phyloP scores from a whole-genome alignment of 1,140 invertebrate species.

The Drosophila ananassae region DNA sequence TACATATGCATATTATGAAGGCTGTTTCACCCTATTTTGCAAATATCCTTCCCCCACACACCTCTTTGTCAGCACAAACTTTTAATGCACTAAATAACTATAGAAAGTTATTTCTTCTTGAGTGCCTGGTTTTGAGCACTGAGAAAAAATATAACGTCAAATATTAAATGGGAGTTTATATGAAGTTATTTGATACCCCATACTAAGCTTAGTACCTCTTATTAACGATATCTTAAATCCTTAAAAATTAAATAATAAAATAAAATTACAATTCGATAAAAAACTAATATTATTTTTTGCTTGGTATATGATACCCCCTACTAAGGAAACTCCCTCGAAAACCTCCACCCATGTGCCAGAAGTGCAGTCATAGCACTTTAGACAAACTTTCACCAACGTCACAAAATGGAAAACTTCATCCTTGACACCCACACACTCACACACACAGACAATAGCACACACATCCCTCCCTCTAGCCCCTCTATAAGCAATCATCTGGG shows the following conservation, averaged over 20 bases:
- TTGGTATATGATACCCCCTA: background rate
- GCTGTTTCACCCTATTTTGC: background rate
- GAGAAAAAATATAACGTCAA: background rate
- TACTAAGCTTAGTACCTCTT: too few relatives aligned
- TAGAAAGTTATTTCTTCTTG: conserved; percentile 31
- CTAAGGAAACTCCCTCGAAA: background rate
- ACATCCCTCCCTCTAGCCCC: background rate
- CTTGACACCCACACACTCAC: conserved; percentile 6
- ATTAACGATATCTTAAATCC: too few relatives aligned
- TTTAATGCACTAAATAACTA: conserved; percentile 57
- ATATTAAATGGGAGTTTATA: background rate
- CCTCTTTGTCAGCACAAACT: conserved; percentile 16
- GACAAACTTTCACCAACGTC: conserved; percentile 31
- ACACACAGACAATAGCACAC: background rate
- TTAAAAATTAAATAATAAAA: too few relatives aligned
- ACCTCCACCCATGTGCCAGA: conserved; percentile 25
- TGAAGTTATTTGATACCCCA: too few relatives aligned
- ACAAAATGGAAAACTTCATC: conserved; percentile 34
- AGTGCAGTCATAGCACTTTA: conserved; percentile 39
- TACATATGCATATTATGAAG: background rate
- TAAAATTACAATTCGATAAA: background rate
- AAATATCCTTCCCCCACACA: background rate
- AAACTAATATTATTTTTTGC: background rate
- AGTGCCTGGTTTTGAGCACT: background rate
- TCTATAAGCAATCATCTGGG: conserved; percentile 19